Base-by-base conservation (phyloP, 2,797 vertebrate genomes). In the Spinibarbus caldwelli region DNA sequence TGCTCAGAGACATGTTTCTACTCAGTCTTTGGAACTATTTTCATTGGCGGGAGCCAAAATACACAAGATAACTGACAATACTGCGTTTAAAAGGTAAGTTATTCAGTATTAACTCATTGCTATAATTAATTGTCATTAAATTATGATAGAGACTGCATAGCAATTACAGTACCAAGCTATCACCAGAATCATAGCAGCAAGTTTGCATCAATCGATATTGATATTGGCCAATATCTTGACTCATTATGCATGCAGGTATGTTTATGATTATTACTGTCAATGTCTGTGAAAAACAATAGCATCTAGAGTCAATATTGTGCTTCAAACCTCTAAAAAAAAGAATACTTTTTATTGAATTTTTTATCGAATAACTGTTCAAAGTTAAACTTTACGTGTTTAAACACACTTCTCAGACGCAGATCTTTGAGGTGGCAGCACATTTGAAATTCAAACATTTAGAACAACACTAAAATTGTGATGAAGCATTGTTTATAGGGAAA, bases 401-500 rank as follows among this genome's bases (percentile, higher is more conserved):
- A 10, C 21, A 26, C 49, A 78, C 76, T 62, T 78, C 15, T 78
- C 54, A 43, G 36, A 11, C 9, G n/a, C 23, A 43, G 14, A 78
- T 11, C 7, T 38, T 36, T 38, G 21, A 17, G 21, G 31, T 11
- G 19, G 29, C 31, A 4, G 15, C 15, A 19, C 31, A 41, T 70
- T 29, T 70, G 31, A 70, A 70, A 54, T 29, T 70, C 45, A 54
- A 81, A 70, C 19, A 17, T 15, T 0, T 2, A 6, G 23, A 47
- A 79, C n/a, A 52, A 19, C 14, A 43, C 29, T 12, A 75, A 21
- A 12, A 21, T 34, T 23, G 54, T 26, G n/a, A 36, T 6, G 54
- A 62, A 41, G 76, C 36, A 70, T 38, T 80, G 66, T 81, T 52
- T 52, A 12, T 59, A 70, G 47, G 29, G 23, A 70, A 54, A 70